phyloP scores from a whole-genome alignment of 2,113 vertebrate genomes.

The Chloebia gouldiae region DNA sequence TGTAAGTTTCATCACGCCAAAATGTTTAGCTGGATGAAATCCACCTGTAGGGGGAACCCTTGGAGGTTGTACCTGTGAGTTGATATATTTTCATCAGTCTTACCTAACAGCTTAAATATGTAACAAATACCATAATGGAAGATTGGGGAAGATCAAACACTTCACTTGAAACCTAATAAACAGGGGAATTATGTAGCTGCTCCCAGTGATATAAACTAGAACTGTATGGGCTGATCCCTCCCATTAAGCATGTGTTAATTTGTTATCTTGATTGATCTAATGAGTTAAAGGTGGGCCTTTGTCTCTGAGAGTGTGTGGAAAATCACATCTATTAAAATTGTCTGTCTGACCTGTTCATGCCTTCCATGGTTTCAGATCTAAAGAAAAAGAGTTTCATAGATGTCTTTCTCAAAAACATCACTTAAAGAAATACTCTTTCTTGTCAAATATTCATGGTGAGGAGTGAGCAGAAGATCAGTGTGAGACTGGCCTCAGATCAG shows the following conservation, averaged over 20 bases:
- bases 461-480: not conserved
- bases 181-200: not conserved
- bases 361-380: not conserved
- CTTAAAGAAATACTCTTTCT: not conserved
- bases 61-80: not conserved
- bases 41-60: rapidly evolving
- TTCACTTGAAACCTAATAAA: not conserved
- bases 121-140: not conserved
- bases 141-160: not conserved
- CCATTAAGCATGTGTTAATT: not conserved
- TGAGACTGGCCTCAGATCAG: not conserved
- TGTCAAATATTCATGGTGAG: too few species aligned
- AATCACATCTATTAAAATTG: not conserved
- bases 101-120: not conserved
- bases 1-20: not conserved
- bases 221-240: not conserved
- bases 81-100: not conserved
- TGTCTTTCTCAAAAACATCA: too few species aligned
- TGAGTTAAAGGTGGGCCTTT: not conserved
- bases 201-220: not conserved
- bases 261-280: not conserved
- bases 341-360: rapidly evolving
- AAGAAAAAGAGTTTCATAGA: not conserved
- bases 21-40: not conserved
- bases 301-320: not conserved